These are phyloP conservation scores for Clangula hyemalis DNA, from an alignment of 2,797 vertebrate genomes.

Conservation along the genomic window DNA sequence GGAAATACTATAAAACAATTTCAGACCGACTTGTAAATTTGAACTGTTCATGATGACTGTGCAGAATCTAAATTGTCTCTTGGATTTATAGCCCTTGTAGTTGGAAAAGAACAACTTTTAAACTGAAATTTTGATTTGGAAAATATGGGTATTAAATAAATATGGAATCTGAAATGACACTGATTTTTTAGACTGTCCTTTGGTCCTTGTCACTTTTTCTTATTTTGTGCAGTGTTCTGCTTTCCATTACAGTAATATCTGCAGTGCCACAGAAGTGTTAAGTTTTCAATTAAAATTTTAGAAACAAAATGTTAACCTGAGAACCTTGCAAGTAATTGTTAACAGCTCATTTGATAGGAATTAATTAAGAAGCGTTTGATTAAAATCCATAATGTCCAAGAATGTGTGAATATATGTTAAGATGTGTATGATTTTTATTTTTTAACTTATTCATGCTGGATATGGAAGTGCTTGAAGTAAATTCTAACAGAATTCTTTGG, in stretches of 20 bases:
- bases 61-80: constrained; percentile 11
- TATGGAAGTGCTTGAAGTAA: background rate
- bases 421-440: background rate
- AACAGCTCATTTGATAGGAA: background rate
- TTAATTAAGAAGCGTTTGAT: background rate
- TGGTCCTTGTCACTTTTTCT: background rate
- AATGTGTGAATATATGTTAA: background rate
- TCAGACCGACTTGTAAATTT: constrained; percentile 16
- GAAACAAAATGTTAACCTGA: background rate
- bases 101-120: constrained; percentile 30
- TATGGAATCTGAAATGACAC: background rate
- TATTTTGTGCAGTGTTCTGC: background rate
- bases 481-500: constrained; percentile 7
- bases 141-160: constrained; percentile 14
- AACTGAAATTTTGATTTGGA: constrained; percentile 23
- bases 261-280: background rate
- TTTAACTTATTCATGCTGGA: background rate
- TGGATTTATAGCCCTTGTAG: constrained; percentile 27
- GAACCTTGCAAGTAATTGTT: background rate
- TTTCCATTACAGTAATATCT: background rate
- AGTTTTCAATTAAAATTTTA: background rate
- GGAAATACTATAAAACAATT: background rate
- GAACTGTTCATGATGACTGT: background rate
- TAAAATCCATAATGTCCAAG: background rate
- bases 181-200: constrained; percentile 1